phyloP scores from a whole-genome alignment of 2,113 vertebrate species.

The Nettapus auritus region DNA sequence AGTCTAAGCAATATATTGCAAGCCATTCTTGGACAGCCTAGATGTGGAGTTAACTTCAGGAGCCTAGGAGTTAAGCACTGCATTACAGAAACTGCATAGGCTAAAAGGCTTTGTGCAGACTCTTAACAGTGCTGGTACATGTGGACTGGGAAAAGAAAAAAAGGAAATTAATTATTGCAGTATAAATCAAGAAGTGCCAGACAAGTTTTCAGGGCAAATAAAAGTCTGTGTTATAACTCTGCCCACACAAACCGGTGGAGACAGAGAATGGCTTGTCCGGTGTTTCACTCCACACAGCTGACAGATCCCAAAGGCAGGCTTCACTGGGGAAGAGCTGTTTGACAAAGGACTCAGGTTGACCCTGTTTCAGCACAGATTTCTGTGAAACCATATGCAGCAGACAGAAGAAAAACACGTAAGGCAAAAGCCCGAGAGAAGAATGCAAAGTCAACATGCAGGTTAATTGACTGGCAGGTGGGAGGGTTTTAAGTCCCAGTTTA shows the following conservation, averaged over 20 bases:
- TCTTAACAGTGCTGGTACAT: neutral
- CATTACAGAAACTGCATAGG: neutral
- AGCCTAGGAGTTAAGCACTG: neutral
- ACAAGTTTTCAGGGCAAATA: neutral
- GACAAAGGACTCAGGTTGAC: neutral
- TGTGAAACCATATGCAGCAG: neutral
- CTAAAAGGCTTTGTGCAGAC: neutral
- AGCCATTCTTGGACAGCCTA: neutral
- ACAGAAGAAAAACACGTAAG: neutral
- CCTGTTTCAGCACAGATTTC: neutral
- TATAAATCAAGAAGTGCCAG: constrained; percentile 5
- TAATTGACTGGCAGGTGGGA: neutral
- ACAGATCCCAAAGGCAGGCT: neutral
- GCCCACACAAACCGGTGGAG: neutral
- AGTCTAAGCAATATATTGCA: neutral
- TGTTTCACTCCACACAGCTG: neutral
- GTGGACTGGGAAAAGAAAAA: neutral
- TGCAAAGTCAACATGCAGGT: constrained; percentile 16
- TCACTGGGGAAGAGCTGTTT: neutral
- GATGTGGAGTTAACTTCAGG: neutral
- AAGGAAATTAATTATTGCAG: neutral
- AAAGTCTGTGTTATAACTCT: neutral
- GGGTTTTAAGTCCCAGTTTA: neutral
- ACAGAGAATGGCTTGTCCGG: neutral
- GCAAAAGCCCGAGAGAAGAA: neutral